These are phyloP conservation scores for Atherinosoma microstoma DNA, from an alignment of 2,797 vertebrate species.

Conservation along the genomic window DNA sequence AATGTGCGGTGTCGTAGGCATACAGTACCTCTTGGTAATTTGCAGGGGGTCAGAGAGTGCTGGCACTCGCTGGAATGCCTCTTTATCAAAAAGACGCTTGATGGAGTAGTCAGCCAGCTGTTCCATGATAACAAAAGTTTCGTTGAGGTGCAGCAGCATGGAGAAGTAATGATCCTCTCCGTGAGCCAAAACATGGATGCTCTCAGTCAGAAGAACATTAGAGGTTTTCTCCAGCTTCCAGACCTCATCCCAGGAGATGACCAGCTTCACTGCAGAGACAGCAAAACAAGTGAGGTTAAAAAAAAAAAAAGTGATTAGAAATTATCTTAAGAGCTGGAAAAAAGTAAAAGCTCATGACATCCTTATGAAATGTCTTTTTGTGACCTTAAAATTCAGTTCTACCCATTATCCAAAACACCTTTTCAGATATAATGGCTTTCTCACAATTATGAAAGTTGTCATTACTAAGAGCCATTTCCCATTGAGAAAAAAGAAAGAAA, in stretches of 20 bases:
- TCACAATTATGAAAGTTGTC: conserved; percentile 21
- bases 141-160: conserved; percentile 94
- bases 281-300: neutral
- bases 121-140: conserved; percentile 97
- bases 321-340: neutral
- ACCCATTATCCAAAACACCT: neutral
- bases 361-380: conserved; percentile 7
- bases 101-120: conserved; percentile 94
- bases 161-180: conserved; percentile 97
- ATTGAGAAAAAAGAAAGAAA: neutral
- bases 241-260: conserved; percentile 95
- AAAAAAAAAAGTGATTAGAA: conserved; percentile 17
- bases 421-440: conserved; percentile 15
- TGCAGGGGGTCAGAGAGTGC: conserved; percentile 91
- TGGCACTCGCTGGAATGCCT: conserved; percentile 89
- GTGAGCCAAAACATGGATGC: conserved; percentile 89
- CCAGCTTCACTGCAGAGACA: conserved; percentile 88
- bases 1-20: conserved; percentile 12
- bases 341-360: neutral
- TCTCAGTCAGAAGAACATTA: conserved; percentile 94
- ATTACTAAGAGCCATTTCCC: conserved; percentile 16
- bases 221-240: conserved; percentile 94
- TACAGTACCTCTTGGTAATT: conserved; percentile 92
- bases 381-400: conserved; percentile 1
- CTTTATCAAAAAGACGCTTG: conserved; percentile 95